Evolutionary conservation across 2,888 invertebrate genomes (phyloP).

Genomic region (Cataglyphis altisquamis): DNA sequence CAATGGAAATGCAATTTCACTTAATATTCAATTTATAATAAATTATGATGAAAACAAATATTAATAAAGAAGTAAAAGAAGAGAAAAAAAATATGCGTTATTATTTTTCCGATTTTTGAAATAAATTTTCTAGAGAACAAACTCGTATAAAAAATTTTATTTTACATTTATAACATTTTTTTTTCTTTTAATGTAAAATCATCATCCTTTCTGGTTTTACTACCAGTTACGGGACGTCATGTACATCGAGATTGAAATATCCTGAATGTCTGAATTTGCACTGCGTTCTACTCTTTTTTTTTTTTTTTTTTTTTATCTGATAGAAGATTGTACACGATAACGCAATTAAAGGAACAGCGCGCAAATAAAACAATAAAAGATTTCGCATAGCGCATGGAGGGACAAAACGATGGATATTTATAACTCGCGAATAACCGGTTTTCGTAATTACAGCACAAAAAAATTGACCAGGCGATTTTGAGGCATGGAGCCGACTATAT

Average conservation of each 20-base stretch:
- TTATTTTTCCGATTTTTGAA: slow-evolving; percentile 10
- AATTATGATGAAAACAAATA: background rate
- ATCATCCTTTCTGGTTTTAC: background rate
- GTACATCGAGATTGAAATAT: slow-evolving; percentile 46
- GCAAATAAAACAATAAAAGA: slow-evolving; percentile 46
- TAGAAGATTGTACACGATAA: slow-evolving; percentile 41
- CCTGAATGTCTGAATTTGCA: slow-evolving; percentile 42
- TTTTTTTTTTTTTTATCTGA: slow-evolving; percentile 30
- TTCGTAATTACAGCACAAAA: slow-evolving; percentile 67
- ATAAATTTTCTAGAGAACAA: background rate
- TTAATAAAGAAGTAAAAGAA: background rate
- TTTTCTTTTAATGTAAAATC: slow-evolving; percentile 35
- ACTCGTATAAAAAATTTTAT: slow-evolving; percentile 14
- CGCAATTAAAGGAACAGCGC: slow-evolving; percentile 45
- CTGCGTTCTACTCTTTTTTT: slow-evolving; percentile 27
- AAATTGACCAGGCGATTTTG: slow-evolving; percentile 72
- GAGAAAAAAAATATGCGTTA: background rate
- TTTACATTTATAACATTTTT: slow-evolving; percentile 16
- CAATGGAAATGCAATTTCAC: slow-evolving; percentile 18
- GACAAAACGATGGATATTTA: slow-evolving; percentile 57
- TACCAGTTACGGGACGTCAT: slow-evolving; percentile 21
- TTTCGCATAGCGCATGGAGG: background rate
- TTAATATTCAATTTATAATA: slow-evolving; percentile 27
- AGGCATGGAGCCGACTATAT: slow-evolving; percentile 69
- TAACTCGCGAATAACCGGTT: slow-evolving; percentile 42